phyloP scores from a whole-genome alignment of 2,888 invertebrate species.

The Coelopa pilipes region DNA sequence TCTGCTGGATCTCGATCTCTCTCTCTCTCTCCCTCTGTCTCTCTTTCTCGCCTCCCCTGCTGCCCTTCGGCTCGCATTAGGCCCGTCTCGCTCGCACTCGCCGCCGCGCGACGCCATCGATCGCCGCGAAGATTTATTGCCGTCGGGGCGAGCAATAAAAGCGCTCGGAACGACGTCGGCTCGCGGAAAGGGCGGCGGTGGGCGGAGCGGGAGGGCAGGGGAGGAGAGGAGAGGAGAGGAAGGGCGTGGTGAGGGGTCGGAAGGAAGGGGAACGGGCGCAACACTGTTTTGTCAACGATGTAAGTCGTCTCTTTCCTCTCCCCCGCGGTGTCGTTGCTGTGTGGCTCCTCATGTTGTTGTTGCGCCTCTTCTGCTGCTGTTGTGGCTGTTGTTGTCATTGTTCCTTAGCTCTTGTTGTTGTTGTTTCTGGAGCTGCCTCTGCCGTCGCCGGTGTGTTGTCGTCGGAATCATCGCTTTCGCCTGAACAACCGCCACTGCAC shows the following conservation, averaged over 20 bases:
- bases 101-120: not conserved
- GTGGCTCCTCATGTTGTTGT: not conserved
- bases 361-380: not conserved
- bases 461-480: conserved; percentile 1
- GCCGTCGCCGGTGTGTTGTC: not conserved
- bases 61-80: not conserved
- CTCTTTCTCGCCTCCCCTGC: too few species aligned
- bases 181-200: too few species aligned
- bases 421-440: not conserved
- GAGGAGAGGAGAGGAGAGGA: too few species aligned
- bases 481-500: not conserved
- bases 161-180: not conserved
- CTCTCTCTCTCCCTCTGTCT: too few species aligned
- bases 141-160: not conserved
- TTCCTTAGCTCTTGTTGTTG: not conserved
- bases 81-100: not conserved
- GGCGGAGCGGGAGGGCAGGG: not conserved
- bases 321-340: too few species aligned
- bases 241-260: too few species aligned
- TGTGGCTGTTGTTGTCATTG: not conserved
- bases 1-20: too few species aligned
- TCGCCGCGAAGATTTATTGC: conserved; percentile 10
- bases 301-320: not conserved
- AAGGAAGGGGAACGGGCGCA: not conserved
- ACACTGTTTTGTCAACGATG: conserved; percentile 18